Conservation (phyloP, 2,888 invertebrate species). For the Pinctada fucata region DNA sequence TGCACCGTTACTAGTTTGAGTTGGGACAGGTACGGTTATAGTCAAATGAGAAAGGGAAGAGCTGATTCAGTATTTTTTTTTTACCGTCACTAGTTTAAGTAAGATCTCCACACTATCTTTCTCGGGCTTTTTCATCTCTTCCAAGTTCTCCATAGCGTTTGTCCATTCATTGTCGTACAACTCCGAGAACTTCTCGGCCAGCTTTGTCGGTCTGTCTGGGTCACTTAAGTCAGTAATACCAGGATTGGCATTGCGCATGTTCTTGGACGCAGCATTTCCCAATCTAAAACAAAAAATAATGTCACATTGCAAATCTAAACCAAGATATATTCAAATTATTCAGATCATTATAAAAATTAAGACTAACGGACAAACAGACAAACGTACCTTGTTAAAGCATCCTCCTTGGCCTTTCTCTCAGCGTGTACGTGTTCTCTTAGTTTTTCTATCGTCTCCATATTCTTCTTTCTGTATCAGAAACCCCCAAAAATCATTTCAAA, state of each 20-base stretch:
- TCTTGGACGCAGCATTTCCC: not conserved
- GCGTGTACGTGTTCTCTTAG: not conserved
- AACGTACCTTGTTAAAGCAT: slow-evolving; percentile 9
- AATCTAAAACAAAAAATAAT: not conserved
- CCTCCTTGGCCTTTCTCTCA: slow-evolving; percentile 14
- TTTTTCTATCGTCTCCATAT: slow-evolving; percentile 5
- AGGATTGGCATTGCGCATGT: slow-evolving; percentile 1
- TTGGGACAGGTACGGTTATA: no score
- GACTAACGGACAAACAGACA: no score
- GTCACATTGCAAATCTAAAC: no score
- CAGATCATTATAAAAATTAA: no score
- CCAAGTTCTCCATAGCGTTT: slow-evolving; percentile 15
- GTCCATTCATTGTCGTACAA: slow-evolving; percentile 22
- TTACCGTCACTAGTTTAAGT: not conserved
- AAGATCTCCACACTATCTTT: not conserved
- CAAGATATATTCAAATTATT: no score
- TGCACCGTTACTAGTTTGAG: no score
- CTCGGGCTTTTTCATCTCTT: slow-evolving; percentile 1
- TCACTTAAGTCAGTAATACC: slow-evolving; percentile 14
- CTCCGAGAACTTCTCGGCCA: slow-evolving; percentile 10
- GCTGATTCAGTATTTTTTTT: no score
- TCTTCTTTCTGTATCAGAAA: not conserved
- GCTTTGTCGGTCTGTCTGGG: slow-evolving; percentile 13
- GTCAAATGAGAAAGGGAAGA: no score
- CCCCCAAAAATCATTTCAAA: not conserved